These are phyloP conservation scores for Isichthys henryi DNA, from an alignment of 2,113 vertebrate species.

Conservation along the genomic window DNA sequence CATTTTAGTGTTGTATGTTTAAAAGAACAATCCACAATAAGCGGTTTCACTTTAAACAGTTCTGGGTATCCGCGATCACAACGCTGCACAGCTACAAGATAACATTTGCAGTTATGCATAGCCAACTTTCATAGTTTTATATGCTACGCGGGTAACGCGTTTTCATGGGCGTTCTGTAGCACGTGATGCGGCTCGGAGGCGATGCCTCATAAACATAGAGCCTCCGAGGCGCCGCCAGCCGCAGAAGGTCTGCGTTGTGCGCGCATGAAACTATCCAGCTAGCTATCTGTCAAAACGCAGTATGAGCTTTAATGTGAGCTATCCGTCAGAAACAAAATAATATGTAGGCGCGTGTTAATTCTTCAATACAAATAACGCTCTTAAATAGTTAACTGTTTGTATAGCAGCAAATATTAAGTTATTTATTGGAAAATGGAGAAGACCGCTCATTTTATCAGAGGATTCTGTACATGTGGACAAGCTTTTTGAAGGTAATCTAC, in stretches of 20 bases:
- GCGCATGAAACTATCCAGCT: neutral
- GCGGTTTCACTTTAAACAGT: neutral
- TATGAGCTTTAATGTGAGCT: neutral
- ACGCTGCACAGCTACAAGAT: neutral
- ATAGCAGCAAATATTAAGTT: constrained; percentile 23
- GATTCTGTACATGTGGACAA: constrained; percentile 43
- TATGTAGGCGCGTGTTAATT: neutral
- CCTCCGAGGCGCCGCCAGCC: constrained; percentile 25
- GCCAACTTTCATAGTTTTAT: neutral
- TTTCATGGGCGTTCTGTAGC: constrained; percentile 25
- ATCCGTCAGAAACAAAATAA: neutral
- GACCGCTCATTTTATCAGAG: constrained; percentile 24
- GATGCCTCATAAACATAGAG: constrained; percentile 54
- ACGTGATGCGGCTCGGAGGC: constrained; percentile 50
- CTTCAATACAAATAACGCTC: neutral
- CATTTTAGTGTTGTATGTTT: neutral
- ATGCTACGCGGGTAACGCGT: neutral
- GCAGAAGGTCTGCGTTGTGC: constrained; percentile 16
- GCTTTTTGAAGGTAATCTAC: constrained; percentile 64
- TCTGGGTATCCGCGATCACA: neutral
- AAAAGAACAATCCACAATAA: neutral
- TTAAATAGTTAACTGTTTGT: neutral
- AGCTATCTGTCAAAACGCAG: too few relatives aligned
- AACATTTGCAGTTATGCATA: neutral
- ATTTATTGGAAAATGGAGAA: constrained; percentile 36